phyloP scores from a whole-genome alignment of 2,797 vertebrate species.

The Crax fasciolata region DNA sequence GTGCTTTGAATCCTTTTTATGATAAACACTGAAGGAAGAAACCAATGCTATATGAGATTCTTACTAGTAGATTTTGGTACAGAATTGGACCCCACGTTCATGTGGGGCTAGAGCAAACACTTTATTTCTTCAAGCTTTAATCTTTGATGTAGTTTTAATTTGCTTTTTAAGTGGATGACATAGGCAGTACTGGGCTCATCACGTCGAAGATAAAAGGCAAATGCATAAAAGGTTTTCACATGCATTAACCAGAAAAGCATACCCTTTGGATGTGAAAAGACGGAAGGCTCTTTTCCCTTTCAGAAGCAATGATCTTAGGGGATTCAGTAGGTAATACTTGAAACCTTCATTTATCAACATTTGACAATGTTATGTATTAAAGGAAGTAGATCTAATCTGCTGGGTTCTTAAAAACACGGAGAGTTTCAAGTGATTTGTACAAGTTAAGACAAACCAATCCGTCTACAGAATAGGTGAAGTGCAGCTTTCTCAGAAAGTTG shows the following conservation, averaged over 20 bases:
- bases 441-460: neutral
- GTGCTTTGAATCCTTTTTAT: neutral
- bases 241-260: neutral
- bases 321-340: neutral
- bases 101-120: neutral
- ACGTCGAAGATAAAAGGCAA: conserved; percentile 40
- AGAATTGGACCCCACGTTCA: neutral
- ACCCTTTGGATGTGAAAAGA: neutral
- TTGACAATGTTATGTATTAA: neutral
- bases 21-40: neutral
- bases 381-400: neutral
- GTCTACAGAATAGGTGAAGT: neutral
- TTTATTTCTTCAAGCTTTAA: neutral
- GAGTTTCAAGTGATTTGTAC: neutral
- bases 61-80: neutral
- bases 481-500: neutral
- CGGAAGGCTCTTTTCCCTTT: neutral
- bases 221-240: conserved; percentile 16
- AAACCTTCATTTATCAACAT: neutral
- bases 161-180: neutral
- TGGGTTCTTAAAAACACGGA: neutral
- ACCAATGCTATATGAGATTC: neutral
- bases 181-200: neutral
- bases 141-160: conserved; percentile 53
- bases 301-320: neutral